A percentile compares a stretch with the other conserved stretches of the same genome.
These are phyloP conservation scores for Cygnus buccinator DNA, from an alignment of 2,113 vertebrate genomes.

Conservation along the genomic window DNA sequence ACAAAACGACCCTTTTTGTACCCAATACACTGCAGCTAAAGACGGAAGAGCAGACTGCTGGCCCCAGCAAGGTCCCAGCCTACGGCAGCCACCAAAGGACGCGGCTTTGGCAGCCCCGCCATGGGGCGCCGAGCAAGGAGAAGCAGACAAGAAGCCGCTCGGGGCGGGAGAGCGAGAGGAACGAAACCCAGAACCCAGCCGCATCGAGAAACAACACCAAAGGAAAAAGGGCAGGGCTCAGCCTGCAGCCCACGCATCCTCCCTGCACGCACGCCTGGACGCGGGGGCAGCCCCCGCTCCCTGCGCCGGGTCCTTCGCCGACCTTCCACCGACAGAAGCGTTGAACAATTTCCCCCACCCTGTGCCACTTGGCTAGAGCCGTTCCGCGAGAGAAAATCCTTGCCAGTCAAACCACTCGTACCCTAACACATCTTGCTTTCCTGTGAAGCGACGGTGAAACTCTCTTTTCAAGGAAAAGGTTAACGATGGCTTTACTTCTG, in stretches of 20 bases:
- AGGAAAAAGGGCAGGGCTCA: background rate
- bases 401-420: conserved; percentile 34
- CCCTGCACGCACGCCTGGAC: background rate
- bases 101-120: no score
- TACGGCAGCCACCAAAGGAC: no score
- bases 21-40: background rate
- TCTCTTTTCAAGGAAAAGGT: conserved; percentile 35
- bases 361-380: conserved; percentile 45
- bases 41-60: background rate
- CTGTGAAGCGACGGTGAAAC: conserved; percentile 29
- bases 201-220: background rate
- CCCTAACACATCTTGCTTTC: conserved; percentile 42
- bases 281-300: no score
- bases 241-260: conserved; percentile 16
- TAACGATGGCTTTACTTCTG: conserved; percentile 53
- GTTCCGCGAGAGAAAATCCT: background rate
- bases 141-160: background rate
- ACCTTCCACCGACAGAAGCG: background rate
- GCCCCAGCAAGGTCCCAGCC: no score
- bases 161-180: background rate
- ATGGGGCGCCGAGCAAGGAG: background rate
- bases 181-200: background rate
- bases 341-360: background rate
- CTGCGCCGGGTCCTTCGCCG: background rate
- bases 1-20: no score